Conservation (phyloP, 2,113 vertebrate genomes). For the Sitta europaea region DNA sequence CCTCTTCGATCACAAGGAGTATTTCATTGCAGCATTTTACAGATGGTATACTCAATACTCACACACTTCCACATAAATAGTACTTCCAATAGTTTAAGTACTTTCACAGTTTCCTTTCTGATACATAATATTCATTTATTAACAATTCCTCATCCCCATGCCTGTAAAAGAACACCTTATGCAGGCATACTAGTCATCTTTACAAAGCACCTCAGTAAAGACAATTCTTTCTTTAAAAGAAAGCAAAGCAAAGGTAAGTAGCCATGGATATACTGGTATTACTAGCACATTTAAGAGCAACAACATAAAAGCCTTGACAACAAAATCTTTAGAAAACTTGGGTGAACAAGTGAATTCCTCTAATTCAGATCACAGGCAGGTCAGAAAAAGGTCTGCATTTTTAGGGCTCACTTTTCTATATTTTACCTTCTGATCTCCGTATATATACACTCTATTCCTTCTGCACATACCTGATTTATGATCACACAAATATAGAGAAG, state of each 20-base stretch:
- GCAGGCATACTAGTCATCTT: neutral
- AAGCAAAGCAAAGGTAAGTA: neutral
- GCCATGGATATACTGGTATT: neutral
- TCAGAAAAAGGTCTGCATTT: neutral
- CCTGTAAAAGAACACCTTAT: neutral
- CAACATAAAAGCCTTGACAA: neutral
- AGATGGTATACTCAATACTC: neutral
- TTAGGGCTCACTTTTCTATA: neutral
- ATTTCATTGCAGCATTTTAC: neutral
- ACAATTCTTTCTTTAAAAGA: neutral
- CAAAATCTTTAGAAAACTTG: neutral
- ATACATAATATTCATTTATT: neutral
- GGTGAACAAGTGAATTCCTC: neutral
- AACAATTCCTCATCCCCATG: neutral
- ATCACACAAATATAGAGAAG: neutral
- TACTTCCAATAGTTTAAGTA: neutral
- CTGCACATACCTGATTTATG: neutral
- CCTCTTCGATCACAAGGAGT: neutral
- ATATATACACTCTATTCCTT: neutral
- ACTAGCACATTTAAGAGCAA: neutral
- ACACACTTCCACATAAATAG: neutral
- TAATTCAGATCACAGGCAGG: neutral
- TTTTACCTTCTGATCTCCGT: neutral
- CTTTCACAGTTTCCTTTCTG: neutral
- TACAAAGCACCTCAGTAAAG: neutral